These are phyloP conservation scores for Myotis yumanensis DNA, from an alignment of 2,113 vertebrate species.

Conservation along the genomic window DNA sequence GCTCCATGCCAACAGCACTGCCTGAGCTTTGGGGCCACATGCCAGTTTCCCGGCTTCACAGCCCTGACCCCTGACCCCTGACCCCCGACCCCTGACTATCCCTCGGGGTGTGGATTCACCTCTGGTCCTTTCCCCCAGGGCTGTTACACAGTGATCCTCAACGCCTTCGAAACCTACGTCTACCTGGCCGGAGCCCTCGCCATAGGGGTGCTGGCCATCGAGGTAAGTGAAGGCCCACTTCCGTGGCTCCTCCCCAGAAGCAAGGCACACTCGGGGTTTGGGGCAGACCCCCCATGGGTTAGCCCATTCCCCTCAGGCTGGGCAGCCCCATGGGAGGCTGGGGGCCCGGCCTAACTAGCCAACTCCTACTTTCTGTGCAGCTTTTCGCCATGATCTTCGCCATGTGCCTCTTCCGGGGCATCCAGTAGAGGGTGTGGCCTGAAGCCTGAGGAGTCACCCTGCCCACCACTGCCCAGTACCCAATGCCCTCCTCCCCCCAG, in stretches of 20 bases:
- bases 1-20: neutral
- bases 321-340: neutral
- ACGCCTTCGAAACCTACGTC: slow-evolving; percentile 92
- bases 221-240: slow-evolving; percentile 81
- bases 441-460: neutral
- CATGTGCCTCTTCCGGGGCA: slow-evolving; percentile 95
- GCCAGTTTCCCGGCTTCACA: neutral
- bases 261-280: rapidly evolving
- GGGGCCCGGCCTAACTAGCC: neutral
- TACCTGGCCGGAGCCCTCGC: slow-evolving; percentile 93
- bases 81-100: neutral
- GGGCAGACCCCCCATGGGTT: neutral
- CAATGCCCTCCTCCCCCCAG: neutral
- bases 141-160: slow-evolving; percentile 93
- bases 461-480: neutral
- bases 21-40: neutral
- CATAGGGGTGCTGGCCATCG: slow-evolving; percentile 92
- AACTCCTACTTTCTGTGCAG: slow-evolving; percentile 78
- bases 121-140: slow-evolving; percentile 83
- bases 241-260: neutral
- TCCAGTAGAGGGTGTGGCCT: slow-evolving; percentile 85
- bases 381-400: slow-evolving; percentile 96
- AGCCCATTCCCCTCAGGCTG: neutral
- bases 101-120: neutral
- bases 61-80: rapidly evolving